Evolutionary conservation across 2,888 invertebrate genomes (phyloP).

Genomic region (Chrysina gloriosa): DNA sequence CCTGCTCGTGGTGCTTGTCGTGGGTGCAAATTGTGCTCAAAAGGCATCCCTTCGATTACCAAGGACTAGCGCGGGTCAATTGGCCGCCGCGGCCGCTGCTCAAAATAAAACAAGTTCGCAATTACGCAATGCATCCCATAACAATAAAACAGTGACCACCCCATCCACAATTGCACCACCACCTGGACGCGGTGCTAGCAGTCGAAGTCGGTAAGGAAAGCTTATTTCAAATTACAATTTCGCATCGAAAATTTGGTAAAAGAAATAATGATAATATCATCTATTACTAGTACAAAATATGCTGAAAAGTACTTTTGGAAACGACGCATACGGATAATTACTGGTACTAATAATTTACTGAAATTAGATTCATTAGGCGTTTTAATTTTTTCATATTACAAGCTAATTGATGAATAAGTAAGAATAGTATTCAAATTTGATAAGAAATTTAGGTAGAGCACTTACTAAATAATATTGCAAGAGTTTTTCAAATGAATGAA

Average conservation of each 20-base stretch:
- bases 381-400: too few species aligned
- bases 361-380: too few species aligned
- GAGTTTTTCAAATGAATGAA: too few species aligned
- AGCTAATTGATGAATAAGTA: too few species aligned
- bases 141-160: slow-evolving; percentile 48
- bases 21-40: slow-evolving; percentile 57
- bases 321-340: too few species aligned
- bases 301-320: too few species aligned
- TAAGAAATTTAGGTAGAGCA: too few species aligned
- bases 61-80: slow-evolving; percentile 71
- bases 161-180: slow-evolving; percentile 56
- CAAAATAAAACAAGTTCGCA: slow-evolving; percentile 62
- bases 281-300: too few species aligned
- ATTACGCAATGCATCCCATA: slow-evolving; percentile 53
- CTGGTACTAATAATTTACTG: too few species aligned
- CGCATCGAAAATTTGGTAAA: not conserved
- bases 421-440: too few species aligned
- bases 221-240: not conserved
- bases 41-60: slow-evolving; percentile 68
- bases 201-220: slow-evolving; percentile 56
- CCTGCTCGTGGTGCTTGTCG: slow-evolving; percentile 55
- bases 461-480: too few species aligned
- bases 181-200: slow-evolving; percentile 58
- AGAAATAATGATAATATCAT: too few species aligned
- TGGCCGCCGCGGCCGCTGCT: slow-evolving; percentile 63